Conservation (phyloP, 2,888 invertebrate species). For the Meghimatium bilineatum region DNA sequence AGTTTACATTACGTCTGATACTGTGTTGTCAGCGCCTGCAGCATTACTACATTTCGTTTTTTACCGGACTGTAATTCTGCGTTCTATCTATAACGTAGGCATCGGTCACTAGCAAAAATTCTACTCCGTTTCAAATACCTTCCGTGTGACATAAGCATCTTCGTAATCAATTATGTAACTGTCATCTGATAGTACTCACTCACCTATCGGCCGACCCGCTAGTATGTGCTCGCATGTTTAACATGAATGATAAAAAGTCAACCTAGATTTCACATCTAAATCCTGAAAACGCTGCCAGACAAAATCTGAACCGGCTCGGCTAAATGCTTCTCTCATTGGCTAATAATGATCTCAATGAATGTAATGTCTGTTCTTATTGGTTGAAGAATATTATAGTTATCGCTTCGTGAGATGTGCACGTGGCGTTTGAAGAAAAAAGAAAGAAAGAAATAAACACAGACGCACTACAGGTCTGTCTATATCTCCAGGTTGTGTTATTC, state of each 20-base stretch:
- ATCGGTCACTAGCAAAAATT: no score
- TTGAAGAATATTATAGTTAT: conserved; percentile 27
- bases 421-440: background rate
- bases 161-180: no score
- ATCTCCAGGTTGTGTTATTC: conserved; percentile 2
- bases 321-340: conserved; percentile 35
- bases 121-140: no score
- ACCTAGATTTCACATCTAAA: background rate
- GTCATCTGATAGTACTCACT: no score
- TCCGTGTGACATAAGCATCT: no score
- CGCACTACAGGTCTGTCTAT: background rate
- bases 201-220: background rate
- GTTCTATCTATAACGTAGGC: no score
- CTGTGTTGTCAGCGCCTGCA: no score
- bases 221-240: background rate
- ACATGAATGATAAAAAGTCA: conserved; percentile 18
- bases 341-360: conserved; percentile 30
- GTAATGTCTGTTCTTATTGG: conserved; percentile 34
- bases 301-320: background rate
- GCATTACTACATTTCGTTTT: no score
- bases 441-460: background rate
- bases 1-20: no score
- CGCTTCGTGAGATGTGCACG: background rate
- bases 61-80: no score
- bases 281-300: conserved; percentile 5